phyloP scores from a whole-genome alignment of 2,888 invertebrate species.

The Drosophila cyrtoloma region DNA sequence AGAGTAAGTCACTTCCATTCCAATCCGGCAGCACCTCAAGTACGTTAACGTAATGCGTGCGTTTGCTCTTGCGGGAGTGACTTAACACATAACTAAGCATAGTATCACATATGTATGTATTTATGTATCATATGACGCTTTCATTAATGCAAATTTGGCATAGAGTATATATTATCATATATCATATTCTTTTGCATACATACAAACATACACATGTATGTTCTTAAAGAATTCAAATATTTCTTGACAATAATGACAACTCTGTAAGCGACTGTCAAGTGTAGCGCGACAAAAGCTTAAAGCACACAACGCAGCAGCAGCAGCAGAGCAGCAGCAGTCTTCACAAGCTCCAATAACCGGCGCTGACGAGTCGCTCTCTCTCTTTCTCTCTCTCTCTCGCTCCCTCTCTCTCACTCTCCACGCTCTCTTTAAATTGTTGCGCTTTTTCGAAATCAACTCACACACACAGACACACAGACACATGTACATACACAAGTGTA shows the following conservation, averaged over 20 bases:
- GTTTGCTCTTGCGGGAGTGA: neutral
- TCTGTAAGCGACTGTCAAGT: slow-evolving; percentile 34
- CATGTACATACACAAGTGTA: slow-evolving; percentile 13
- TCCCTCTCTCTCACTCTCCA: slow-evolving; percentile 8
- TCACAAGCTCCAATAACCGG: slow-evolving; percentile 27
- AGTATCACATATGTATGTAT: neutral
- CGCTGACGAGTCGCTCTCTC: slow-evolving; percentile 29
- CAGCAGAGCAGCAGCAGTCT: slow-evolving; percentile 3
- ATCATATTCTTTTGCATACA: neutral
- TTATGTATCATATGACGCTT: neutral
- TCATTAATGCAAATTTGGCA: neutral
- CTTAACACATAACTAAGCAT: neutral
- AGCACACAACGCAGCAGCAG: slow-evolving; percentile 29
- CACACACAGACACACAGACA: neutral
- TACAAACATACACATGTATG: neutral
- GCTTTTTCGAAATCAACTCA: slow-evolving; percentile 19
- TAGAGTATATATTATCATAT: neutral
- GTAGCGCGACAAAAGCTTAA: slow-evolving; percentile 58
- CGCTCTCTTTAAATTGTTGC: slow-evolving; percentile 42
- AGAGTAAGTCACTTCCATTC: neutral
- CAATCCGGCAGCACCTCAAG: slow-evolving; percentile 14
- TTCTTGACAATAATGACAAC: slow-evolving; percentile 35
- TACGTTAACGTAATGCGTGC: neutral
- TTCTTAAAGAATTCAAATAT: neutral
- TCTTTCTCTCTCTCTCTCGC: slow-evolving; percentile 1